Evolutionary conservation across 2,113 vertebrate species (phyloP), one percentile per base, ranked within the genome.

Genomic region (Nerophis lumbriciformis): DNA sequence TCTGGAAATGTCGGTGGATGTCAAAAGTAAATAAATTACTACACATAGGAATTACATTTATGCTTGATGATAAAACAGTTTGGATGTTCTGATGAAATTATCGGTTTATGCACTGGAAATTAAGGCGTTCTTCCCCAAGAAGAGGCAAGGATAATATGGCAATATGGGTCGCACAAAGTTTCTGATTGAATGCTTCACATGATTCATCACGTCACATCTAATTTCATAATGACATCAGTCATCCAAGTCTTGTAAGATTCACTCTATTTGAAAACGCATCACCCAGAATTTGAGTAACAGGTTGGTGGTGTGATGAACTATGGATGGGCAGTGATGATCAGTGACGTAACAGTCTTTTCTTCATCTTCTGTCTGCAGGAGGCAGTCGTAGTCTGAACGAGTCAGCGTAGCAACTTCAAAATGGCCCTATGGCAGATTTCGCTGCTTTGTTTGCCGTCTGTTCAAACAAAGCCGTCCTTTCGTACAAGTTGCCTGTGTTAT

Each of bases 401-500:
- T 63, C 68, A 48, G 53, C 51, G 63, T 63, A 37, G 68, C 59
- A 8, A 58, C 69, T 70, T 64, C 12, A 42, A 59, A 65, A 16
- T 57, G 54, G 61, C 61, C 68, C 55, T 48, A 53, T 69, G 55
- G 72, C 54, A 60, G 72, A 67, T 19, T 52, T 65, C 57, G 72
- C 72, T 57, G 66, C 66, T 78, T 75, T 69, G 63, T 38, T 71
- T 78, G 78, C 77, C 54, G 69, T 69, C 56, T 47, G 15, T 2
- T 65, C 79, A 65, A 63, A 72, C 48, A 3, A 39, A 58, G 61
- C 39, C 39, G 11, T 50, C 49, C 48, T 61, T 45, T 44, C 54
- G 42, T 60, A 53, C 6, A 71, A 69, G 75, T 48, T 84, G 85
- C 90, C 62, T 76, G 63, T 84, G 88, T 93, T 95, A 98, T 92